Evolutionary conservation across 2,113 vertebrate species (phyloP), one percentile per base, ranked within the genome.

Genomic region (Chlamydotis undulata): DNA sequence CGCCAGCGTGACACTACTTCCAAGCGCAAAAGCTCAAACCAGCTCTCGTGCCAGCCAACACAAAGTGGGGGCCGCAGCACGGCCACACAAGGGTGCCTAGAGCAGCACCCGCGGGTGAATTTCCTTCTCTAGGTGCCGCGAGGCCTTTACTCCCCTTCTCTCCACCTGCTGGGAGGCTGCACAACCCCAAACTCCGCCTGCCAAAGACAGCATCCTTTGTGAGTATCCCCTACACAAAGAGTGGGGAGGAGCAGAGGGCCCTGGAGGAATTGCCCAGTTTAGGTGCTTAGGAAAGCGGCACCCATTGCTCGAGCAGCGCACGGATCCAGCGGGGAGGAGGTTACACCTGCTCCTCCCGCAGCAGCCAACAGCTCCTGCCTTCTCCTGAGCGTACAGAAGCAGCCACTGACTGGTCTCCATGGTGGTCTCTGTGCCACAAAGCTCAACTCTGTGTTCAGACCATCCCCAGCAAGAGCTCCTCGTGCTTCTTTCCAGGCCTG

Each of bases 41-140:
- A 77, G 90, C 74, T 61, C 89, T 47, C 24, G 71, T 68, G 90
- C 57, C 94, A 89, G 87, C 87, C 65, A 70, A 80, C 71, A 78
- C 5, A 0, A 50, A 33, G 59, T 1, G 7, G 10, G 59, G 64
- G 45, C 87, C 47, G 24, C 0, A 1, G 45, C 50, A 17, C 0
- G 2, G 79, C 55, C 56, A n/a, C 63, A 52, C 56, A 16, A 73
- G 7, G n/a, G 29, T 7, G 56, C n/a, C 75, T 29, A 52, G 19
- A 61, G 63, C 74, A 69, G n/a, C 39, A 6, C 14, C 52, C 43
- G 23, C 15, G 64, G 8, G 25, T 28, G 53, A 68, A 23, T 43
- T 68, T 15, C 60, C 31, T 23, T 15, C 63, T 67, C 52, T n/a
- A 60, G 47, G 59, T 86, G 61, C 79, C 74, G 57, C 2, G 1